Evolutionary conservation across 2,113 vertebrate genomes (phyloP).

Genomic region (Pionites leucogaster): DNA sequence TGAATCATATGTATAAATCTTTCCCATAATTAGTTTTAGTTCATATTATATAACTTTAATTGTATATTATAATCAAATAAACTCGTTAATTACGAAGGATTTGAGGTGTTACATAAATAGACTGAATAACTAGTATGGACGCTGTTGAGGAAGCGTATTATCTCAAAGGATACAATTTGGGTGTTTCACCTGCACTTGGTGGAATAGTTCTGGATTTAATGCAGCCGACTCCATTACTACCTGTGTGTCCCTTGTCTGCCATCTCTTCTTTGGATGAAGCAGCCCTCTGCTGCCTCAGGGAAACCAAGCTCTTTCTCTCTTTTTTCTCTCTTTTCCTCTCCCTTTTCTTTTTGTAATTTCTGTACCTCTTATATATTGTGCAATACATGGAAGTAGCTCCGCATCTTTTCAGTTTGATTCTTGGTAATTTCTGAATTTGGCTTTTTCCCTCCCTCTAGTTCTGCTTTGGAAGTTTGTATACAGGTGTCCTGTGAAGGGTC

Average conservation of each 20-base stretch:
- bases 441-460: background rate
- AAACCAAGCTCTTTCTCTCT: background rate
- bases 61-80: background rate
- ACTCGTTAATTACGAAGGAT: background rate
- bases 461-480: background rate
- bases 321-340: background rate
- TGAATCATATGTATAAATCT: background rate
- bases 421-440: background rate
- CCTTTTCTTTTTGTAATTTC: background rate
- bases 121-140: background rate
- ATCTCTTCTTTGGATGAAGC: background rate
- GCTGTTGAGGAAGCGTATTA: background rate
- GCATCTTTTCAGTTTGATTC: background rate
- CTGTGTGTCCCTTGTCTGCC: background rate
- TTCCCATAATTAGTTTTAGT: constrained; percentile 12
- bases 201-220: background rate
- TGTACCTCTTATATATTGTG: background rate
- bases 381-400: background rate
- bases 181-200: background rate
- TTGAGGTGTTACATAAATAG: background rate
- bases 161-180: background rate
- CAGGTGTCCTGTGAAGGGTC: background rate
- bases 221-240: background rate
- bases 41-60: background rate
- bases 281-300: background rate